Evolutionary conservation across 2,888 invertebrate genomes (phyloP).

Genomic region (Sisyra nigra): DNA sequence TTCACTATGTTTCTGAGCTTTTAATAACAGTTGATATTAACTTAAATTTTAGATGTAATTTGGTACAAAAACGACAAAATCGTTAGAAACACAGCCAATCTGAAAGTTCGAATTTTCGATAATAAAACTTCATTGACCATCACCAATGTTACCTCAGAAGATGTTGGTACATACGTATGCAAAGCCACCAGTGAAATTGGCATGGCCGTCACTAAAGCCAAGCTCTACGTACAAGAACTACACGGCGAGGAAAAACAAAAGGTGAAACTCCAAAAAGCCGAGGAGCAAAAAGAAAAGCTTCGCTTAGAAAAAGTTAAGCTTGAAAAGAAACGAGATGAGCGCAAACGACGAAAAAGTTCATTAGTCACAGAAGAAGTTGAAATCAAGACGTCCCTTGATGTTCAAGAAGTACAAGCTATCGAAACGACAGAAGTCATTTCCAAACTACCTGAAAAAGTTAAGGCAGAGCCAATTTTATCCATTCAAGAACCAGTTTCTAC

Average conservation of each 20-base stretch:
- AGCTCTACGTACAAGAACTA: conserved; percentile 47
- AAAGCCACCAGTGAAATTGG: conserved; percentile 78
- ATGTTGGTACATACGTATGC: conserved; percentile 65
- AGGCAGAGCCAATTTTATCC: conserved; percentile 35
- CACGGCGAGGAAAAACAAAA: conserved; percentile 29
- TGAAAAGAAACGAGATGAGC: conserved; percentile 27
- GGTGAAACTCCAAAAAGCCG: conserved; percentile 24
- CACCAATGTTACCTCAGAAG: conserved; percentile 39
- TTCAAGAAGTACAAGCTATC: conserved; percentile 35
- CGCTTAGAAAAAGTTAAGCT: conserved; percentile 32
- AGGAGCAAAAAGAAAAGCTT: conserved; percentile 33
- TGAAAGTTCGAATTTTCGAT: conserved; percentile 53
- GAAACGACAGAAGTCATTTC: conserved; percentile 39
- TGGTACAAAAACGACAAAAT: conserved; percentile 78
- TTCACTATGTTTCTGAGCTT: conserved; percentile 9
- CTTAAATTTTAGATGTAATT: conserved; percentile 47
- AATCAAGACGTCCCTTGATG: conserved; percentile 30
- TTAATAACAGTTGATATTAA: conserved; percentile 8
- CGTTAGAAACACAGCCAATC: conserved; percentile 54
- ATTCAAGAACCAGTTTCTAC: conserved; percentile 42
- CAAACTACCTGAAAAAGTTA: conserved; percentile 26
- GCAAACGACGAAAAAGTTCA: conserved; percentile 18
- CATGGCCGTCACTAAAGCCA: conserved; percentile 60
- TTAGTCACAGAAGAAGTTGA: conserved; percentile 20
- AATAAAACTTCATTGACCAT: conserved; percentile 56